Base-by-base conservation (phyloP, 1,140 invertebrate species). In the Atopsyche davidsoni region DNA sequence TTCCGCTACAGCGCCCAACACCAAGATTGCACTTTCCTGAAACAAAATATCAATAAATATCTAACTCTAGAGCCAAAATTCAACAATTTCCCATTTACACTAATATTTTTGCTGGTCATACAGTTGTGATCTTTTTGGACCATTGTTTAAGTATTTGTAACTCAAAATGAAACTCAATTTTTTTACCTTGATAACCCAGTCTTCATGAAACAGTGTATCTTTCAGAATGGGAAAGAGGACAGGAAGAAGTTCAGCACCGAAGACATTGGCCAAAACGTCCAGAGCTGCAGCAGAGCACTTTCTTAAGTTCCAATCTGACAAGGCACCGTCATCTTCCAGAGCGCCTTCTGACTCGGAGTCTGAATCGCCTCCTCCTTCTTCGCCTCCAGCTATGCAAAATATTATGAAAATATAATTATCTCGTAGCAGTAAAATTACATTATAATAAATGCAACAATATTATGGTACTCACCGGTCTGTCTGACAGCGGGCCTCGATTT, bases 251-350 rank as follows among this genome's bases (percentile, higher is more conserved):
- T 98, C 93, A 59, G 98, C 94, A 39, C 89, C 82, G 67, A 99
- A 99, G 9, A 99, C 95, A 70, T 95, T 96, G 14, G 97, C 95
- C 39, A 99, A 69, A 28, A 97, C 90, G 72, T 99, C 97, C 19
- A 99, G 70, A 2, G 95, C 96, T 7, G 97, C 96, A 1, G 97
- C 97, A 58, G 93, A 96, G 70, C 97, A 99, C 71, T 99, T 99
- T 61, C 90, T 79, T 58, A 97, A 75, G 78, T 98, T 99, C 96
- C 95, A 99, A 70, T 98, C 94, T 16, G 95, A 73, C 22, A 89
- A 85, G 35, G 90, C 88, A 65, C 97, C 94, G 69, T 97, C 90
- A 59, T 92, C 89, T 36, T 85, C 77, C 24, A 82, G 85, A 59
- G 90, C 89, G 55, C 89, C 89, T 49, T 86, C 82, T 55, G 87